Percentiles rank a stretch among this genome's conserved stretches.
These are phyloP conservation scores for Cyanocitta stelleri DNA, from an alignment of 2,113 vertebrate genomes.

Conservation along the genomic window DNA sequence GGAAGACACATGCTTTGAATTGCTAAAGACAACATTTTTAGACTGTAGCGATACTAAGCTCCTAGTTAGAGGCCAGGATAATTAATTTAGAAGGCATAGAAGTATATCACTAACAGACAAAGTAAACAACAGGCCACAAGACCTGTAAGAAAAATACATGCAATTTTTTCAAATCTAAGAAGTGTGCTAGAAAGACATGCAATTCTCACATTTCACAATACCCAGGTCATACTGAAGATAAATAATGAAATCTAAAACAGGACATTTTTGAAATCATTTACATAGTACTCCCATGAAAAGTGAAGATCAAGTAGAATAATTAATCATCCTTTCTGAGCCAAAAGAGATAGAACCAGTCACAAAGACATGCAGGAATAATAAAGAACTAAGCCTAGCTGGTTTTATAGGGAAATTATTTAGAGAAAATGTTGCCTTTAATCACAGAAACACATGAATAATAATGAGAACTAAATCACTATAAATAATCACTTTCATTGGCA, in stretches of 20 bases:
- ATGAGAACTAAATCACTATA: background rate
- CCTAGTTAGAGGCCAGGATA: background rate
- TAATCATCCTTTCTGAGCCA: slow-evolving; percentile 17
- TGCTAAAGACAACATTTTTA: background rate
- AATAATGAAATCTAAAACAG: background rate
- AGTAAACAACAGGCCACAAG: background rate
- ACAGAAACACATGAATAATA: slow-evolving; percentile 7
- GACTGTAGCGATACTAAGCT: background rate
- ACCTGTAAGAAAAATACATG: background rate
- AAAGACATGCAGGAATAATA: slow-evolving; percentile 12
- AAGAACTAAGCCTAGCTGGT: background rate
- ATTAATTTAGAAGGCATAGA: background rate
- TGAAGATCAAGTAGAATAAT: slow-evolving; percentile 46
- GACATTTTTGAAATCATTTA: slow-evolving; percentile 34
- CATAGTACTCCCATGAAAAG: slow-evolving; percentile 1
- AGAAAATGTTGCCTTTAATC: slow-evolving; percentile 6
- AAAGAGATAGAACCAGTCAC: background rate
- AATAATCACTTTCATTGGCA: background rate
- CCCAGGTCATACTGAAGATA: background rate
- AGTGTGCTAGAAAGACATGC: background rate
- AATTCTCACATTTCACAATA: background rate
- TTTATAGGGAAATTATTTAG: slow-evolving; percentile 3
- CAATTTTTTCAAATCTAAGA: background rate
- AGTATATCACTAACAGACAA: background rate
- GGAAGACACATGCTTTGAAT: background rate